Base-by-base conservation (phyloP, 2,888 invertebrate species). In the Macrosoma leucophasiata region DNA sequence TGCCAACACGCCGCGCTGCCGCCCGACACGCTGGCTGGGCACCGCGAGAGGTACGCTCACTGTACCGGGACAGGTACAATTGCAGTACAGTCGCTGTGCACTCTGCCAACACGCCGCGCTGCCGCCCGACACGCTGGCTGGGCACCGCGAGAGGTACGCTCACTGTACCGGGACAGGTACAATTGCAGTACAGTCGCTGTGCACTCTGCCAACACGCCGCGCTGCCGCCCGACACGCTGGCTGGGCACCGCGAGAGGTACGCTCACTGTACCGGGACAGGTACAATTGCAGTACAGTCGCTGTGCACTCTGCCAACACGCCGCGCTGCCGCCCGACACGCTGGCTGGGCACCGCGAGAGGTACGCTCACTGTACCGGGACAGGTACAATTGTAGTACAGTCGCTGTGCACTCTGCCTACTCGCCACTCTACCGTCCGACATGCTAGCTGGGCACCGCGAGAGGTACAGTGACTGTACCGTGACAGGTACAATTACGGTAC, bases 401-500 rank as follows among this genome's bases (percentile, higher is more conserved):
- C n/a, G n/a, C n/a, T n/a, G n/a, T n/a, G n/a, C n/a, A n/a, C n/a
- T 99, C 84, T 92, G 94, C 52, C 87, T 99, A 42, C 98, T 99
- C 77, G 91, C 93, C 64, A 89, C 92, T 40, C 85, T 99, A 48
- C 95, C 97, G 1, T 89, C 95, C 1, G 98, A 98, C 73, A 92
- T 95, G 1, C 84, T 99, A 18, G 81, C 89, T 41, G 99, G 98
- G 4, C 97, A 97, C 67, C 52, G 97, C 89, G 50, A 98, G 94
- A 85, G 89, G 82, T 79, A 30, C 28, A n/a, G n/a, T n/a, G n/a
- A n/a, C n/a, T n/a, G n/a, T n/a, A n/a, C n/a, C n/a, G n/a, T n/a
- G n/a, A n/a, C n/a, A n/a, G n/a, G n/a, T n/a, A n/a, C n/a, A n/a
- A n/a, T n/a, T n/a, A n/a, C n/a, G n/a, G n/a, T n/a, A n/a, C n/a